Evolutionary conservation across 2,113 vertebrate genomes (phyloP), one percentile per base, ranked within the genome.

Genomic region (Physeter macrocephalus): DNA sequence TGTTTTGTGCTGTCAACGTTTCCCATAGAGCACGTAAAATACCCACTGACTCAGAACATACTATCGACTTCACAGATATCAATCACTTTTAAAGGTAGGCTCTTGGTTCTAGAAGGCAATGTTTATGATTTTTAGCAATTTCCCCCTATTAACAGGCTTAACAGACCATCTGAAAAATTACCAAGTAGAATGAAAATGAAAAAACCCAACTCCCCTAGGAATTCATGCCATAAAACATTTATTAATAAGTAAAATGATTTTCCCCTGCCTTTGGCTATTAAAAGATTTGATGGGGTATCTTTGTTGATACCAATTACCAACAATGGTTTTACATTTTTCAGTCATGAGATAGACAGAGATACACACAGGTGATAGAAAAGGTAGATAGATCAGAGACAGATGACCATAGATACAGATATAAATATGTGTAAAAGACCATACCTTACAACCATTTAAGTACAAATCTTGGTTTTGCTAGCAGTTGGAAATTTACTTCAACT

Each of bases 211-310:
- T 83, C 67, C 5, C 59, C 36, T 18, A 23, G 36, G 34, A 97
- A 97, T 94, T 98, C 98, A 98, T 98, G 97, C 98, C 95, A 97
- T 98, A 97, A 98, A 98, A 98, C 98, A 98, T 99, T 99, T 99
- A 99, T 99, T 99, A 98, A 98, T 97, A 99, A 98, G 98, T 97
- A 98, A 98, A 97, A 97, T 88, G 66, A 94, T 96, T 98, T 96
- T 96, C 93, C 94, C 90, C 74, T 93, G 85, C 77, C 95, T 98
- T 98, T 98, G 97, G 97, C 97, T 98, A 61, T 98, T 98, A 98
- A 98, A 97, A 98, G 98, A 95, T 98, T 98, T 86, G 97, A 96
- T 67, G 96, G 98, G 98, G 96, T 98, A 96, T 81, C 96, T 98
- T 97, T 97, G 92, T 88, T 90, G 96, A 96, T 98, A 98, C 93